phyloP scores from a whole-genome alignment of 2,888 invertebrate species.

The Aplocera efformata region DNA sequence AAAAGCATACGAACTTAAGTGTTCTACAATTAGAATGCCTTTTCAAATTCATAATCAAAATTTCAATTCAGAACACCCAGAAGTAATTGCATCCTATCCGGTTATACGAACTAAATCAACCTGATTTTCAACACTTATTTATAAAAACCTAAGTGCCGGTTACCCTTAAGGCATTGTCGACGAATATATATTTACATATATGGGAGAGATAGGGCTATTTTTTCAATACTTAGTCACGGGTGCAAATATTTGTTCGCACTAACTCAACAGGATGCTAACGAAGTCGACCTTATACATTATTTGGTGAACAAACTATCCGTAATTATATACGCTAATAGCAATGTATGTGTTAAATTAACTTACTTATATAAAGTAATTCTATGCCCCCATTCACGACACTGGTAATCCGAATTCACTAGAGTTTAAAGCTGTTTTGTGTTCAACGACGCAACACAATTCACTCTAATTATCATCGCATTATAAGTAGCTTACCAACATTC shows the following conservation, averaged over 20 bases:
- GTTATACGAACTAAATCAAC: too few relatives aligned
- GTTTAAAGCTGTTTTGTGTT: background rate
- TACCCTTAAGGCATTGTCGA: background rate
- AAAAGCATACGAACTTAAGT: too few relatives aligned
- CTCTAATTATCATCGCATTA: background rate
- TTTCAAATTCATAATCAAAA: too few relatives aligned
- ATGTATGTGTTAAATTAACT: constrained; percentile 7
- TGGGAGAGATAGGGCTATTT: constrained; percentile 1
- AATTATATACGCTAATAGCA: constrained; percentile 21
- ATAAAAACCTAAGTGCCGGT: too few relatives aligned
- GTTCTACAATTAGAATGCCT: too few relatives aligned
- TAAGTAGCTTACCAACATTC: background rate
- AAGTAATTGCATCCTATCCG: too few relatives aligned
- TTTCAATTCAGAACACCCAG: too few relatives aligned
- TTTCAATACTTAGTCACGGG: constrained; percentile 4
- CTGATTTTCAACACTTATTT: too few relatives aligned
- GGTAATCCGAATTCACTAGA: background rate
- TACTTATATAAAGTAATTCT: constrained; percentile 3
- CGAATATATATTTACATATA: background rate
- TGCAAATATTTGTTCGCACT: constrained; percentile 26
- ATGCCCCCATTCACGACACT: background rate
- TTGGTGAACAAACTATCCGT: constrained; percentile 21
- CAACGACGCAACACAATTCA: background rate
- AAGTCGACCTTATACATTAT: constrained; percentile 25
- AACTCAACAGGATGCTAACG: constrained; percentile 26